Conservation (phyloP, 2,888 invertebrate genomes). For the Tiphia femorata region DNA sequence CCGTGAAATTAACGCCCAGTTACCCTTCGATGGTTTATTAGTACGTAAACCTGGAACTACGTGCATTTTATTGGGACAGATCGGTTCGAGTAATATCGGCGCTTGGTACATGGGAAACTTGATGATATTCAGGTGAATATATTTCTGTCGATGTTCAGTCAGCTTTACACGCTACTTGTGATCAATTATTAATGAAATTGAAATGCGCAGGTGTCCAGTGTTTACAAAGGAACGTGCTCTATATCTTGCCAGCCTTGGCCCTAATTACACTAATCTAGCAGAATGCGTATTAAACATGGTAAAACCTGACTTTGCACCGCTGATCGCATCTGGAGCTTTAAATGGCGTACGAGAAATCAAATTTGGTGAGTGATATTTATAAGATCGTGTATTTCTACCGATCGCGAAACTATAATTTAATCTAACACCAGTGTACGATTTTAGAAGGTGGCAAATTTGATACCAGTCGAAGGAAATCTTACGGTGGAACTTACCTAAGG, state of each 20-base stretch:
- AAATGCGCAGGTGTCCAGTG: constrained; percentile 70
- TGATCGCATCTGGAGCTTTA: constrained; percentile 63
- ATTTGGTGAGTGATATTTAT: constrained; percentile 58
- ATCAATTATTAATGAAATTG: no score
- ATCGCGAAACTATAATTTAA: neutral
- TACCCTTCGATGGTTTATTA: constrained; percentile 74
- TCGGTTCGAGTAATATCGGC: constrained; percentile 62
- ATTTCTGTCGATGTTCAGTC: neutral
- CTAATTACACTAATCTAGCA: constrained; percentile 70
- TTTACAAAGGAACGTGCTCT: constrained; percentile 71
- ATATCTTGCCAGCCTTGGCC: constrained; percentile 72
- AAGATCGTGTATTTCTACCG: no score
- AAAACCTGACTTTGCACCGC: constrained; percentile 63
- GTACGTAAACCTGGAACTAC: constrained; percentile 74
- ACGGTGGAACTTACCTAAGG: constrained; percentile 57
- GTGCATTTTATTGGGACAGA: constrained; percentile 72
- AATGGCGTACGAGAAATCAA: constrained; percentile 59
- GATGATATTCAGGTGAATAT: constrained; percentile 69
- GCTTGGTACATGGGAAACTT: constrained; percentile 72
- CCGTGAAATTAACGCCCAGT: constrained; percentile 71
- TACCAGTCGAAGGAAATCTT: constrained; percentile 56
- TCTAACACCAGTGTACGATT: neutral
- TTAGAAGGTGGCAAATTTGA: constrained; percentile 61
- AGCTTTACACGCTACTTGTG: neutral
- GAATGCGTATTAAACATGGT: constrained; percentile 65